Percentiles rank a stretch among this genome's conserved stretches.
phyloP scores from a whole-genome alignment of 2,797 vertebrate genomes.

The Botia almorhae region DNA sequence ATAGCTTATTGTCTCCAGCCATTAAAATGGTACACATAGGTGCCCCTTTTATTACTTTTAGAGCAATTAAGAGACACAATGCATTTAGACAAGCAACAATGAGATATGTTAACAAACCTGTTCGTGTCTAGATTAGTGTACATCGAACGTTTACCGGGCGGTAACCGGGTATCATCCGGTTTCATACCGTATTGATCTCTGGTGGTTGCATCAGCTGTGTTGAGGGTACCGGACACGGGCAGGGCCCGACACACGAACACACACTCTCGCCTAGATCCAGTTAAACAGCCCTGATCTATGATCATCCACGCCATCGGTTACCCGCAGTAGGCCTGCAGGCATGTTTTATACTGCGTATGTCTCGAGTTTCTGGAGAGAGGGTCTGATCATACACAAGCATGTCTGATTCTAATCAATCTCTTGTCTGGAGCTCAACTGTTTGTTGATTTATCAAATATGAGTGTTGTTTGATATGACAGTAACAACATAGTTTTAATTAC shows the following conservation, averaged over 20 bases:
- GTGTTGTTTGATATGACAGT: too few species aligned
- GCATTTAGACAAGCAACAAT: background rate
- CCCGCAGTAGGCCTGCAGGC: background rate
- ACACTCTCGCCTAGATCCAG: background rate
- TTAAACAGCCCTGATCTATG: background rate
- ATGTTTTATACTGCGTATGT: background rate
- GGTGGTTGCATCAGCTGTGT: conserved; percentile 23
- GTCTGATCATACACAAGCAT: too few species aligned
- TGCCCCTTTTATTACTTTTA: background rate
- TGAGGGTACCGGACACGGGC: conserved; percentile 9
- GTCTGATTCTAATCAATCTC: too few species aligned
- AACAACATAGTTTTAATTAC: too few species aligned
- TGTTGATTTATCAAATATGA: too few species aligned
- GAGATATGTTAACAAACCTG: background rate
- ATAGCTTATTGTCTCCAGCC: conserved; percentile 8
- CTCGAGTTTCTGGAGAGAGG: too few species aligned
- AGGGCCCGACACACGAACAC: background rate
- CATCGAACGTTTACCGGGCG: too few species aligned
- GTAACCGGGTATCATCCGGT: too few species aligned
- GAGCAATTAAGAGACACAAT: background rate
- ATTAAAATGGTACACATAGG: too few species aligned
- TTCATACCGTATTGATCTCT: conserved; percentile 3
- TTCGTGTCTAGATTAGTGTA: background rate
- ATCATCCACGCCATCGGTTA: background rate
- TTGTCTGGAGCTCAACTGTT: too few species aligned